Percentiles rank a stretch among this genome's conserved stretches.
Conservation (phyloP, 2,113 vertebrate species). For the Megaceryle torquata region DNA sequence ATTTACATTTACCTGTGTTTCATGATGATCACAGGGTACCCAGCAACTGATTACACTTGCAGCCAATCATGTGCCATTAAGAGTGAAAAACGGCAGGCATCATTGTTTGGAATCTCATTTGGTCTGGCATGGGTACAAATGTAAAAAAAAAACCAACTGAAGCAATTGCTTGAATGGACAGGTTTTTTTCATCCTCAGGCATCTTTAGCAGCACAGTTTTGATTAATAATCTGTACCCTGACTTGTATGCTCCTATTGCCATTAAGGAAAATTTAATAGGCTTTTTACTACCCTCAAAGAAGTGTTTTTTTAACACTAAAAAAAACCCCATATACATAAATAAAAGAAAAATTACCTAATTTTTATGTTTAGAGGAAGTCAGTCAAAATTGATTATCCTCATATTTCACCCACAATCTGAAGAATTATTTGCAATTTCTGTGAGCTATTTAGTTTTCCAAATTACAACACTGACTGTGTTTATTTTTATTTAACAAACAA, state of each 20-base stretch:
- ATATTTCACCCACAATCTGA: neutral
- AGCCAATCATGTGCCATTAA: conserved; percentile 74
- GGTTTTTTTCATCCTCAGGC: conserved; percentile 44
- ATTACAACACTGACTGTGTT: neutral
- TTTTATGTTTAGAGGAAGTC: neutral
- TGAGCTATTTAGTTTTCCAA: neutral
- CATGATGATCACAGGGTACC: conserved; percentile 67
- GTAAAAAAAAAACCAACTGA: conserved; percentile 19
- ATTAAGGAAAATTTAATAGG: neutral
- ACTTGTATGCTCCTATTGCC: conserved; percentile 6
- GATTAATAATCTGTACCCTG: conserved; percentile 46
- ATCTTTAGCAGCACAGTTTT: conserved; percentile 58
- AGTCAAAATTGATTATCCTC: neutral
- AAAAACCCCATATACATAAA: too few relatives aligned
- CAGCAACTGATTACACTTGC: conserved; percentile 69
- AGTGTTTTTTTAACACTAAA: neutral
- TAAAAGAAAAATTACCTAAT: neutral
- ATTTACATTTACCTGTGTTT: conserved; percentile 64
- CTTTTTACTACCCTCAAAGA: neutral
- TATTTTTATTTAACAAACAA: conserved; percentile 29
- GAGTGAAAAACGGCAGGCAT: conserved; percentile 63
- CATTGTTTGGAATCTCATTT: conserved; percentile 68
- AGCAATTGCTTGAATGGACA: conserved; percentile 51
- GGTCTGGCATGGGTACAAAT: conserved; percentile 44
- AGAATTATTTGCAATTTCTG: neutral